phyloP scores from a whole-genome alignment of 2,797 vertebrate species.

The Numenius phaeopus region DNA sequence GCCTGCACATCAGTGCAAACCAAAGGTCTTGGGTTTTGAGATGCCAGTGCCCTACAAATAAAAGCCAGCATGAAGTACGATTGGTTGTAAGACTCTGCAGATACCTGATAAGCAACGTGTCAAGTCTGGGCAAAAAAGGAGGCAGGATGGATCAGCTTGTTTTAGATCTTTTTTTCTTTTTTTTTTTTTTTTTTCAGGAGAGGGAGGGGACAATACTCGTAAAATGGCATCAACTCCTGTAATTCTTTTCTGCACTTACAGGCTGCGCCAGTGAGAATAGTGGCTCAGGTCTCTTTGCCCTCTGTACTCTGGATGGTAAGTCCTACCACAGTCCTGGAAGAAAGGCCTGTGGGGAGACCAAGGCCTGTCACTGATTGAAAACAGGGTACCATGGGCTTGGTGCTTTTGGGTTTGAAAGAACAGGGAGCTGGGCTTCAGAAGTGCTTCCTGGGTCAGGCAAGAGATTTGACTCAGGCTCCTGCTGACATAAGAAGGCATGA shows the following conservation, averaged over 20 bases:
- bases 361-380: background rate
- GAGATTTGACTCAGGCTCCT: background rate
- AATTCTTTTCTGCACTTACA: slow-evolving; percentile 55
- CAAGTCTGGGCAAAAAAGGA: background rate
- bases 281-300: slow-evolving; percentile 92
- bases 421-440: background rate
- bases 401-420: background rate
- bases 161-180: background rate
- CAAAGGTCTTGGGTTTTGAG: background rate
- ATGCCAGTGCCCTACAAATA: background rate
- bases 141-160: background rate
- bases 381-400: background rate
- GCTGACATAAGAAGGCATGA: background rate
- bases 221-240: background rate
- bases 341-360: background rate
- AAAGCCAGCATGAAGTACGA: background rate
- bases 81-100: background rate
- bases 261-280: slow-evolving; percentile 82
- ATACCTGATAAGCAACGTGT: background rate
- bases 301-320: slow-evolving; percentile 97
- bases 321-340: background rate
- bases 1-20: background rate
- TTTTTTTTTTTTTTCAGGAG: background rate
- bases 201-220: background rate
- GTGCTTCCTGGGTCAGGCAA: background rate